A percentile compares a stretch with the other conserved stretches of the same genome.
phyloP scores from a whole-genome alignment of 2,797 vertebrate genomes.

The Molothrus aeneus region DNA sequence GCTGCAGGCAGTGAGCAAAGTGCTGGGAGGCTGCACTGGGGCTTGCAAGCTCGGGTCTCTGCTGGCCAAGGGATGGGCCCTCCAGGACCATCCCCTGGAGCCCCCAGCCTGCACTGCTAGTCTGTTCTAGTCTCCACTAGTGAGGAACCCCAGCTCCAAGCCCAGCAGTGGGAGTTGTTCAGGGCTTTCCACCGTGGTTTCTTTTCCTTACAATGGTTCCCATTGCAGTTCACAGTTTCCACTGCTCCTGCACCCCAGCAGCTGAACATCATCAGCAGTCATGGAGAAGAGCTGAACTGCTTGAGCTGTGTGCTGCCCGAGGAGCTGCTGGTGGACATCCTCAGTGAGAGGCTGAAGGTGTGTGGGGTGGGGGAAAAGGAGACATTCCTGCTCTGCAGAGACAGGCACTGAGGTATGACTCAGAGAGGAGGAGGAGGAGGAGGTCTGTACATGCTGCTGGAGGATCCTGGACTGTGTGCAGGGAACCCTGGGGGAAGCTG shows the following conservation, averaged over 20 bases:
- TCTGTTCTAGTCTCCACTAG: no score
- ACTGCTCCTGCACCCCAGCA: conserved; percentile 5
- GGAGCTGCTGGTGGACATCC: conserved; percentile 83
- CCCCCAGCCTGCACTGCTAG: no score
- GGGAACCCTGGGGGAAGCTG: not conserved
- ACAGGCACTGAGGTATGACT: not conserved
- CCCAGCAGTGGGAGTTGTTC: no score
- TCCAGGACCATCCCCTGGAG: no score
- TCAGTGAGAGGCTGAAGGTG: conserved; percentile 89
- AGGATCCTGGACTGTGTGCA: not conserved
- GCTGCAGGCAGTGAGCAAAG: not conserved
- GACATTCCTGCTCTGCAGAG: accelerated
- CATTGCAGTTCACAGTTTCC: conserved; percentile 32
- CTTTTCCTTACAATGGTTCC: not conserved
- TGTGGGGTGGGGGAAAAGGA: not conserved
- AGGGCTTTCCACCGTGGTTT: no score
- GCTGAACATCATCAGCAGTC: conserved; percentile 61
- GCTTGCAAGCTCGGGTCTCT: not conserved
- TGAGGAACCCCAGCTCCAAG: no score
- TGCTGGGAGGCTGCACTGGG: accelerated
- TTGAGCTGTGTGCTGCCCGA: conserved; percentile 81
- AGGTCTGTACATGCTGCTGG: not conserved
- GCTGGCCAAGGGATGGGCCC: no score
- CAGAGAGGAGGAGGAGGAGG: not conserved
- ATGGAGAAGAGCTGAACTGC: conserved; percentile 58